Evolutionary conservation across 92 coral and sea anemone genomes (phyloP).

Genomic region (Zoanthus sociatus): DNA sequence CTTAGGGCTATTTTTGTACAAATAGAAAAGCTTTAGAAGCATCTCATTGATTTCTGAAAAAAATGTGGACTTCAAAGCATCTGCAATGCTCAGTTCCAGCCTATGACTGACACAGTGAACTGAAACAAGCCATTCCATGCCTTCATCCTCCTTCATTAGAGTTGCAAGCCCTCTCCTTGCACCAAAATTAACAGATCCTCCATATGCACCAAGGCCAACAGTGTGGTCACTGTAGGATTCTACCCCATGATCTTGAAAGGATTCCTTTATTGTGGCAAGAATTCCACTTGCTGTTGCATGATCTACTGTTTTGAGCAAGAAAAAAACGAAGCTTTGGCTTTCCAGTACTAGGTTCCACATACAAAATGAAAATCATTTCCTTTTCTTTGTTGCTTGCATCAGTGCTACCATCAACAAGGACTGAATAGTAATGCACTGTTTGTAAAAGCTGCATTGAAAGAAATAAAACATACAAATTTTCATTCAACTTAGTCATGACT

Average conservation of each 20-base stretch:
- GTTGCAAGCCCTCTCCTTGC: conserved; percentile 57
- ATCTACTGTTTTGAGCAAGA: conserved; percentile 54
- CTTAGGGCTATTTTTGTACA: conserved; percentile 71
- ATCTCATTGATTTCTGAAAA: conserved; percentile 62
- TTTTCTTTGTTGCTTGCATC: conserved; percentile 43
- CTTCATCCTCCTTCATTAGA: conserved; percentile 48
- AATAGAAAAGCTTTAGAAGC: conserved; percentile 37
- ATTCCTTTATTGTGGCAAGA: conserved; percentile 52
- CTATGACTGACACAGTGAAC: conserved; percentile 67
- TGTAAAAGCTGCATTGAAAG: conserved; percentile 22
- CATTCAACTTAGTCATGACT: conserved; percentile 20
- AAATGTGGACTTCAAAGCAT: conserved; percentile 62
- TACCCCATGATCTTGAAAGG: conserved; percentile 56
- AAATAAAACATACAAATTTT: conserved; percentile 11
- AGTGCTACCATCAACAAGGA: conserved; percentile 69
- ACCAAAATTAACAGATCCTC: conserved; percentile 61
- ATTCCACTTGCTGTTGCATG: conserved; percentile 56
- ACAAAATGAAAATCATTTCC: conserved; percentile 17
- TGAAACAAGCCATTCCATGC: conserved; percentile 63
- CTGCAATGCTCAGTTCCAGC: conserved; percentile 72
- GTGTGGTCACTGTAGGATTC: conserved; percentile 50
- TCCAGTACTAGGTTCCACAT: conserved; percentile 61
- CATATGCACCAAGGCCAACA: conserved; percentile 44
- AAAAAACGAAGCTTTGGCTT: conserved; percentile 51
- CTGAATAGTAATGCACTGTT: conserved; percentile 59